Evolutionary conservation across 2,113 vertebrate genomes (phyloP), one percentile per base, ranked within the genome.

Genomic region (Myotis davidii): DNA sequence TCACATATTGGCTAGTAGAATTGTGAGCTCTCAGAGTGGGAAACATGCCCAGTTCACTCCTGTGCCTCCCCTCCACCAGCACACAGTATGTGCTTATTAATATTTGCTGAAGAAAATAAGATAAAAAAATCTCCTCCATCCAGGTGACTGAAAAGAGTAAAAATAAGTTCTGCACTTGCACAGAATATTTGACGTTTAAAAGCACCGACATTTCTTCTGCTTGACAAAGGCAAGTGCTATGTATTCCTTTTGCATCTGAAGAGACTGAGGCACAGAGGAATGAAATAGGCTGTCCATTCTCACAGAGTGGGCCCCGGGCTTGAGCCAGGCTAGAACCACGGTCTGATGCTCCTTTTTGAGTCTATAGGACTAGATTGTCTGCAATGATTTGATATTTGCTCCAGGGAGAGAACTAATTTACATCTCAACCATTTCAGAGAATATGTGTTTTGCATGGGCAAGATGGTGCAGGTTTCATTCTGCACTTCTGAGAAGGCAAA

Each of bases 101-200:
- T 85, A 54, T 54, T 72, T 81, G 32, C 48, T 52, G 39, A 92
- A 90, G 90, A 69, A 72, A 91, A 70, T 32, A 34, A 94, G 76
- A 72, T 69, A 90, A 88, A 8, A 8, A 92, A 86, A 5, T 74
- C 78, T 93, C 69, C 34, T 85, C 25, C 6, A 32, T 56, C 84
- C 59, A 91, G 59, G 59, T 96, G 88, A 93, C 72, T 91, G 74
- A 92, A 3, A 77, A 77, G 52, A 96, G 89, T 87, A 94, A 90
- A 96, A 95, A 95, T 70, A 86, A 93, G 70, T 21, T 78, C 56
- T 77, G 45, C 1, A 64, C 27, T 59, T 72, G 37, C 69, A 92
- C 42, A 90, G 77, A 94, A 34, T 88, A 90, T 85, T 20, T 96
- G 95, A 96, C 90, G 95, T 97, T 95, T 96, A 45, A 76, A 78